Percentiles rank a stretch among this genome's conserved stretches.
These are phyloP conservation scores for Crotalus horridus DNA, from an alignment of 2,113 vertebrate species.

Conservation along the genomic window DNA sequence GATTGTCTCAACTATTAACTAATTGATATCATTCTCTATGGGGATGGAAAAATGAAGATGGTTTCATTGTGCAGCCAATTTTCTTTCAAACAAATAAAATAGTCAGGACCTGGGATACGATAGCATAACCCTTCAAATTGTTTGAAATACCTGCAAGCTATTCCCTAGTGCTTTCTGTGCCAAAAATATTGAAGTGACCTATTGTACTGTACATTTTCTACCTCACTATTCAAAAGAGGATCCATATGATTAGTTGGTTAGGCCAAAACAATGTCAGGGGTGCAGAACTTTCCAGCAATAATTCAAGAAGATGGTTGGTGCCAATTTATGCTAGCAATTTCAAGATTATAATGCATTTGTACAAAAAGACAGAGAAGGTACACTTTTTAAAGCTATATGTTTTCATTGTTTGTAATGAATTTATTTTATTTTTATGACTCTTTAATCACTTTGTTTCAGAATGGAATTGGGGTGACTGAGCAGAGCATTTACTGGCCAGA, in stretches of 20 bases:
- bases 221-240: background rate
- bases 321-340: background rate
- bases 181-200: background rate
- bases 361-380: background rate
- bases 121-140: constrained; percentile 8
- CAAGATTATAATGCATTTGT: background rate
- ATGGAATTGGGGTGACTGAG: background rate
- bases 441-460: background rate
- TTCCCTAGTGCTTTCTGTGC: background rate
- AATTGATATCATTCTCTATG: constrained; percentile 2
- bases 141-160: background rate
- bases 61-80: constrained; percentile 20
- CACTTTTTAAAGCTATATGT: background rate
- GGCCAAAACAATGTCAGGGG: background rate
- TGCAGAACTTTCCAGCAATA: background rate
- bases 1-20: constrained; percentile 20
- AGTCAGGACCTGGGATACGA: background rate
- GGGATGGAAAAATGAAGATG: background rate
- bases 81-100: background rate
- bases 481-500: background rate
- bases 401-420: background rate
- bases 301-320: background rate
- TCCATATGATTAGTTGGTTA: background rate
- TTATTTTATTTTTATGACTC: background rate
- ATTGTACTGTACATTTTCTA: accelerated